Evolutionary conservation across 2,888 invertebrate species (phyloP), one percentile per base, ranked within the genome.

Genomic region (Lacanobia wlatinum): DNA sequence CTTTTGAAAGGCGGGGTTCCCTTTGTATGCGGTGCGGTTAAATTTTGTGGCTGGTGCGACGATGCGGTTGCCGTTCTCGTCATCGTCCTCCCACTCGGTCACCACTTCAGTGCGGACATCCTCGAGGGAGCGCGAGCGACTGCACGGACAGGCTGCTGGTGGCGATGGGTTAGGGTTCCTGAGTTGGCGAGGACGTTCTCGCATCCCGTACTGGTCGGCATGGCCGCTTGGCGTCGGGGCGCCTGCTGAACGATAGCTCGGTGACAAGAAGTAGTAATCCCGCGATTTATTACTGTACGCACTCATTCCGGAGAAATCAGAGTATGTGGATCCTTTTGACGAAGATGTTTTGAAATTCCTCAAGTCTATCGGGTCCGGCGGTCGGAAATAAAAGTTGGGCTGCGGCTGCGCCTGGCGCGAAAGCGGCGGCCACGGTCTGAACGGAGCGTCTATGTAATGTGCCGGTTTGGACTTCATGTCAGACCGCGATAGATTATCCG

Each of bases 61-160:
- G 28, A 97, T 93, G 16, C 96, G 94, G 85, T 97, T 97, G 56
- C 97, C 97, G 85, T 97, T 97, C 86, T 97, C 97, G 75, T 97
- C 97, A 76, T 96, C 97, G 80, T 96, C 97, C 80, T 97, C 97
- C 97, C 97, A 97, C 78, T 96, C 95, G n/a, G 96, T 96, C 87
- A 97, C 97, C 61, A 97, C 96, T 74, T 97, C 97, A 34, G 97
- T 96, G 61, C 97, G 96, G 18, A 98, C 97, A 88, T 98, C 98
- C 87, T 98, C 98, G 92, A 98, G 95, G 3, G 98, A 98, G 70
- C 97, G 96, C 21, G 98, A 97, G 61, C 97, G 96, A 63, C 96
- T 96, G 89, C 97, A 97, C 34, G 97, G 97, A 86, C 97, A 97
- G 5, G 97, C 94, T 14, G 95, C 92, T 50, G 94, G 88, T 18